These are phyloP conservation scores for Octopus sinensis DNA, from an alignment of 1,140 invertebrate species.

Conservation along the genomic window DNA sequence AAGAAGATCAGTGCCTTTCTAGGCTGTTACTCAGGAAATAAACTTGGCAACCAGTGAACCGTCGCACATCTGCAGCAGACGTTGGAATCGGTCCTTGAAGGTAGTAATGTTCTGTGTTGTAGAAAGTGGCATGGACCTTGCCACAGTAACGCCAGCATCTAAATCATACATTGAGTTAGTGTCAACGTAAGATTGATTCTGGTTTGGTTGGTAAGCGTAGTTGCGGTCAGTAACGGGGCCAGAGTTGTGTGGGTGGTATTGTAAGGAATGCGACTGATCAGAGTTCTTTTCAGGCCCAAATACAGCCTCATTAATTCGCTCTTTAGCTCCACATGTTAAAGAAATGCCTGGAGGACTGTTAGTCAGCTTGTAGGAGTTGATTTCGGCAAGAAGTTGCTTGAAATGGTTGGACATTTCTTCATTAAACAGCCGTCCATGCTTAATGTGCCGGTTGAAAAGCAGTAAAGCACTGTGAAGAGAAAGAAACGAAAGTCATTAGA, in stretches of 20 bases:
- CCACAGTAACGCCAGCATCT: background rate
- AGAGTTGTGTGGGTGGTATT: background rate
- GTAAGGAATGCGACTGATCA: background rate
- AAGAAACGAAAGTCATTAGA: background rate
- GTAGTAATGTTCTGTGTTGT: background rate
- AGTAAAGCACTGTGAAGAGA: background rate
- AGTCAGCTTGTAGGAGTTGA: slow-evolving; percentile 7
- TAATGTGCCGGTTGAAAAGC: background rate
- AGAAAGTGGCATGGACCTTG: background rate
- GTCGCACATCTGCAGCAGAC: background rate
- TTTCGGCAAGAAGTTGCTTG: slow-evolving; percentile 6
- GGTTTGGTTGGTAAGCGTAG: background rate
- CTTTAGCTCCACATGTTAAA: background rate
- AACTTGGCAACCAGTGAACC: background rate
- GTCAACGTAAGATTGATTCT: background rate
- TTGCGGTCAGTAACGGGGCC: background rate
- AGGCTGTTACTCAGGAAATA: background rate
- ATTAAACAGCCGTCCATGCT: background rate
- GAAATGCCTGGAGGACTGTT: background rate
- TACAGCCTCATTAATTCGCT: background rate
- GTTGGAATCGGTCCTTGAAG: background rate
- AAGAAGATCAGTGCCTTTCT: no score
- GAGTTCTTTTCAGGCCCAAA: background rate
- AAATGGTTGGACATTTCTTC: background rate
- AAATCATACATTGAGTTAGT: background rate